A percentile compares a stretch with the other conserved stretches of the same genome.
Evolutionary conservation across 2,113 vertebrate species (phyloP).

Genomic region (Oxygymnocypris stewartii): DNA sequence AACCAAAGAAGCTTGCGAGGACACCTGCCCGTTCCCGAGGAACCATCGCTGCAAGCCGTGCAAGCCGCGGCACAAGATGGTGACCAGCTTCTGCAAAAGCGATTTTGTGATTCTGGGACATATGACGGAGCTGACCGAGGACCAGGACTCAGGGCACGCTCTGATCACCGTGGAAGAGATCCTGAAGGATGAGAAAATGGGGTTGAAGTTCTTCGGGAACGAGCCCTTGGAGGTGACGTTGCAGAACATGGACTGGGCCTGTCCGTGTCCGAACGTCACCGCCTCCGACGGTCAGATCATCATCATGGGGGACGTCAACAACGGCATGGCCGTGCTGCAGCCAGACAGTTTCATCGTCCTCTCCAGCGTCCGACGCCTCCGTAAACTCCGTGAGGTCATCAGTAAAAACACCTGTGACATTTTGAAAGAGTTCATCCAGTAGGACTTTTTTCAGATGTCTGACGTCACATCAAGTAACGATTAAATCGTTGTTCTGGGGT

Average conservation of each 20-base stretch:
- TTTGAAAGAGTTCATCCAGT: slow-evolving; percentile 88
- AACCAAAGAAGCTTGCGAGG: slow-evolving; percentile 89
- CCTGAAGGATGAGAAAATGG: slow-evolving; percentile 98
- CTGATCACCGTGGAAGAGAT: slow-evolving; percentile 91
- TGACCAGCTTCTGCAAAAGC: slow-evolving; percentile 93
- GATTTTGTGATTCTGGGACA: slow-evolving; percentile 93
- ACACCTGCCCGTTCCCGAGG: slow-evolving; percentile 88
- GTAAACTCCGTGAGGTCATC: slow-evolving; percentile 89
- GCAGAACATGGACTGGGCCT: slow-evolving; percentile 93
- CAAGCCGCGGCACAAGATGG: slow-evolving; percentile 89
- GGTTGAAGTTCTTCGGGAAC: slow-evolving; percentile 89
- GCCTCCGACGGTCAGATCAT: slow-evolving; percentile 85
- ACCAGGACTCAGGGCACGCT: slow-evolving; percentile 85
- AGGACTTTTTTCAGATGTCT: slow-evolving; percentile 1
- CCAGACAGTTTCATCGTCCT: slow-evolving; percentile 89
- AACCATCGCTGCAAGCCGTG: slow-evolving; percentile 87
- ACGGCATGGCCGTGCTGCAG: slow-evolving; percentile 90
- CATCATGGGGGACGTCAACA: slow-evolving; percentile 91
- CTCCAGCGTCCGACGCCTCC: slow-evolving; percentile 81
- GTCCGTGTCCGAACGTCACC: slow-evolving; percentile 95
- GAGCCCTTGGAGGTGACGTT: slow-evolving; percentile 93
- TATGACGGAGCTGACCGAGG: slow-evolving; percentile 86
- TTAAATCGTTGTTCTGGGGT: not conserved
- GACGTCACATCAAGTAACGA: not conserved
- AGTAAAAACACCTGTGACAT: slow-evolving; percentile 96